Evolutionary conservation across 2,113 vertebrate genomes (phyloP), one percentile per base, ranked within the genome.

Genomic region (Dermatemys mawii): DNA sequence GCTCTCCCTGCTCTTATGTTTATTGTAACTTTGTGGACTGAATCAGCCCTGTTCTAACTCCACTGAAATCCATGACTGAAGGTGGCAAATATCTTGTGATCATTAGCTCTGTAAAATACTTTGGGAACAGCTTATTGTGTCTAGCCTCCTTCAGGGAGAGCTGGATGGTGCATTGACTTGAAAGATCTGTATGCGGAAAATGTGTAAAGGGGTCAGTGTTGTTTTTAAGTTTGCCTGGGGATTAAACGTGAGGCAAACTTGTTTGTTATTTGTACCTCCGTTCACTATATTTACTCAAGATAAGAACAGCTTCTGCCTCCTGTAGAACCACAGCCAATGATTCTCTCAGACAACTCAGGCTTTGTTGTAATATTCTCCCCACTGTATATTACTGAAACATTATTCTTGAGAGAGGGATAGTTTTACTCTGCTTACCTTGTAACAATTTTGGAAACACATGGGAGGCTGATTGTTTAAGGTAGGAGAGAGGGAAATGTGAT

Each of bases 201-300:
- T 46, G 73, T 48, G 80, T 81, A 87, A 93, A 46, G 29, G 63
- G 60, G 87, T 92, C n/a, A n/a, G n/a, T 24, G 55, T 32, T 93
- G 93, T 93, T 95, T 27, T 92, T 12, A 5, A 76, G 63, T 90
- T 92, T 93, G 89, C 92, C 90, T 80, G 51, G 3, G 32, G 87
- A 85, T 92, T 90, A 63, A 90, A 80, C 78, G 67, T 0, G 0
- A 93, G 27, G n/a, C 16, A 24, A 41, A 84, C n/a, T n/a, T 50
- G 53, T 87, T 97, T 94, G 95, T 96, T 94, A 91, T 81, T 88
- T 86, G 78, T 78, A 91, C 86, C 78, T 93, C 92, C 92, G 0
- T 81, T 53, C 88, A 19, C 87, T 14, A 27, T 63, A 78, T 70
- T 95, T 83, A 78, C 82, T 54, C 83, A 41, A 84, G 90, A 84